Conservation (phyloP, 2,888 invertebrate genomes). For the Drosophila mayaguana region DNA sequence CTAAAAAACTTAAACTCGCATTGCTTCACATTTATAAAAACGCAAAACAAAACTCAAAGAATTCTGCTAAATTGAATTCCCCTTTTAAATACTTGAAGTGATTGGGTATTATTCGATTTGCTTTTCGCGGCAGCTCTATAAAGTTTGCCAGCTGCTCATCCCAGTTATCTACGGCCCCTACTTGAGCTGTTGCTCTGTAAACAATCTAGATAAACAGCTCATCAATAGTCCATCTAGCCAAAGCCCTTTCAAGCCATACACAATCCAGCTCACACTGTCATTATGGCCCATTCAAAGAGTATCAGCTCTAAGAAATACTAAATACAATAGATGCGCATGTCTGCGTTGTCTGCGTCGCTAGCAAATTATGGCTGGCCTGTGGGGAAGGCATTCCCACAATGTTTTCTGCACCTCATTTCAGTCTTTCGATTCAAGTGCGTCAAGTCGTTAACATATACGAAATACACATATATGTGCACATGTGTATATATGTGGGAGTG, state of each 20-base stretch:
- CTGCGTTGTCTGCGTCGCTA: slow-evolving; percentile 30
- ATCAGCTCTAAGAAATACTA: slow-evolving; percentile 38
- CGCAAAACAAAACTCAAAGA: neutral
- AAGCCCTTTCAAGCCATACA: neutral
- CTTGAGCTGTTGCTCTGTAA: neutral
- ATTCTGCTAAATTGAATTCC: neutral
- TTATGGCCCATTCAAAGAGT: neutral
- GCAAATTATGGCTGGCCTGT: slow-evolving; percentile 54
- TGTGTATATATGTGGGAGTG: slow-evolving; percentile 23
- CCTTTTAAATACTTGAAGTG: neutral
- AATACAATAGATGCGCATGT: slow-evolving; percentile 30
- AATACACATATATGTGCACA: slow-evolving; percentile 12
- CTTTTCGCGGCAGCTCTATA: neutral
- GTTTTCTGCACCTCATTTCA: slow-evolving; percentile 65
- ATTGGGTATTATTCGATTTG: too few species aligned
- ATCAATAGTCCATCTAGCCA: neutral
- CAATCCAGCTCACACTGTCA: neutral
- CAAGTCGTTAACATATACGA: slow-evolving; percentile 48
- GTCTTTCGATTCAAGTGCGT: slow-evolving; percentile 61
- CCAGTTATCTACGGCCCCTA: too few species aligned
- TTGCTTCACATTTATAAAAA: neutral
- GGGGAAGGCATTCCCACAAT: slow-evolving; percentile 51
- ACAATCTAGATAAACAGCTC: neutral
- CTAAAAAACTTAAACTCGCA: too few species aligned
- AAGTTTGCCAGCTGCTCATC: too few species aligned